Evolutionary conservation across 2,797 vertebrate species (phyloP), one percentile per base, ranked within the genome.

Genomic region (Tangara arthus): DNA sequence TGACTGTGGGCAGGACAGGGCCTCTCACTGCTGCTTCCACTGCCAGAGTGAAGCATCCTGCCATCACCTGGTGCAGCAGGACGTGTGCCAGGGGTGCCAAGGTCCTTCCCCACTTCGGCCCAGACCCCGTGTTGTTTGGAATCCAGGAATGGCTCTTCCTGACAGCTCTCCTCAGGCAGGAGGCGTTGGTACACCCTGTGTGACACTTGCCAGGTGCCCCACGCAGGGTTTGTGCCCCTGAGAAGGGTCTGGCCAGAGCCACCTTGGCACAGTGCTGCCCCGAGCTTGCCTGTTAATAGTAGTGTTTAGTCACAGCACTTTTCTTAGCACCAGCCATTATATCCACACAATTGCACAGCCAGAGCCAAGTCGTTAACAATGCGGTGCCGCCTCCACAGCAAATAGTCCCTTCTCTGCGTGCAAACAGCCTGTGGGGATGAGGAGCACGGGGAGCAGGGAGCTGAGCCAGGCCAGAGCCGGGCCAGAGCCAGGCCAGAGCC

Each of bases 361-460:
- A 2, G 68, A 93, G 97, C 97, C 97, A 97, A 97, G 46, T 61
- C 35, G 34, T 90, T 70, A 91, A 96, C 95, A 95, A 90, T 94
- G 82, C 68, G 6, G 27, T 50, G 19, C 72, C 19, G 15, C 83
- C 84, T 55, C 86, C 47, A 6, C 32, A 82, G 94, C 91, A 93
- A 93, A 82, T 82, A 95, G 97, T 94, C 94, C 94, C 91, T 85
- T 95, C 86, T 84, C 87, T 69, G 50, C 60, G 2, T 82, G 72
- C 46, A 64, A 92, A 68, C 39, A 41, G 83, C 90, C 68, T 4
- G 6, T 3, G 28, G 69, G 64, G 34, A 32, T 7, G 44, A 83
- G 77, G 79, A 66, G 8, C 47, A 26, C 8, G 3, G 32, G 32
- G 32, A 55, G 42, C 24, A 26, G 44, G 53, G n/a, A 70, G 53